Evolutionary conservation across 2,888 invertebrate genomes (phyloP).

Genomic region (Ochropleura leucogaster): DNA sequence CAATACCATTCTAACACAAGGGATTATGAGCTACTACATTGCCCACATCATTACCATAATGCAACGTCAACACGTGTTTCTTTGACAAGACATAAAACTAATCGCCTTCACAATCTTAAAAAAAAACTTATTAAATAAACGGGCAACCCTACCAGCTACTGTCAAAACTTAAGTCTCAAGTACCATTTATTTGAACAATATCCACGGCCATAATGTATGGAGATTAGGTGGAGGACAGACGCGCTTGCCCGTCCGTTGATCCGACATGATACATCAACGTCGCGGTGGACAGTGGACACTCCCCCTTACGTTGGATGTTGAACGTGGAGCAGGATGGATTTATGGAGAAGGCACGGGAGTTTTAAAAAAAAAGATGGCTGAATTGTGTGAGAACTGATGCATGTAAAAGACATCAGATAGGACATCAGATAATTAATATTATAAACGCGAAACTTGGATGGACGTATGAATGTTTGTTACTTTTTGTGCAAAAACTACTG

Average conservation of each 20-base stretch:
- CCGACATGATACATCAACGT: constrained; percentile 91
- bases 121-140: constrained; percentile 26
- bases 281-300: constrained; percentile 86
- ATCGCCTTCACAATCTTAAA: neutral
- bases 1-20: neutral
- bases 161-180: constrained; percentile 86
- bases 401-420: too few relatives aligned
- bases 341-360: constrained; percentile 67
- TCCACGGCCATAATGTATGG: constrained; percentile 88
- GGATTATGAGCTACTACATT: constrained; percentile 1
- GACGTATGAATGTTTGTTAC: too few relatives aligned
- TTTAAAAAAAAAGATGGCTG: neutral
- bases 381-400: too few relatives aligned
- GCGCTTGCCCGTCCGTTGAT: constrained; percentile 84
- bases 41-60: neutral
- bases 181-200: constrained; percentile 89
- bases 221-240: constrained; percentile 90
- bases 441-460: too few relatives aligned
- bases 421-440: too few relatives aligned
- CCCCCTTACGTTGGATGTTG: constrained; percentile 75
- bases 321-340: constrained; percentile 33
- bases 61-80: constrained; percentile 19
- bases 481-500: too few relatives aligned
- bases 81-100: neutral
- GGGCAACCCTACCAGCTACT: constrained; percentile 69